Conservation (phyloP, 2,888 invertebrate genomes). For the Dasypolia templi region DNA sequence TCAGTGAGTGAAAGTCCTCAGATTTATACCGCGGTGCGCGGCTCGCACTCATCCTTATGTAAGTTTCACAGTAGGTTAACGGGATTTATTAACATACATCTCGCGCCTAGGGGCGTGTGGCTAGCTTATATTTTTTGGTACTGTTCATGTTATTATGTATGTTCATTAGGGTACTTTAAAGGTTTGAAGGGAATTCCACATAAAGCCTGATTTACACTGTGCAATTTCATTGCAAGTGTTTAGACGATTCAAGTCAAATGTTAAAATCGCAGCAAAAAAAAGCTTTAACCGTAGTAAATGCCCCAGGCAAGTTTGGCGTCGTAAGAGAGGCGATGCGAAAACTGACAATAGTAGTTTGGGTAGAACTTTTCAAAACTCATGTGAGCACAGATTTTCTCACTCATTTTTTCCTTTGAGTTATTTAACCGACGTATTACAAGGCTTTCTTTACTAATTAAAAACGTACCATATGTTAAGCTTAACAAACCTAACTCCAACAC, state of each 20-base stretch:
- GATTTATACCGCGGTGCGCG: slow-evolving; percentile 74
- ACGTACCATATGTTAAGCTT: background rate
- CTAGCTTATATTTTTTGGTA: slow-evolving; percentile 39
- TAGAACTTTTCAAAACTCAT: background rate
- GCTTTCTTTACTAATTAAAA: slow-evolving; percentile 7
- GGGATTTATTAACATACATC: slow-evolving; percentile 78
- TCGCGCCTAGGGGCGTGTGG: slow-evolving; percentile 56
- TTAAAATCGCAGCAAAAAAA: no score
- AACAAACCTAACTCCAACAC: slow-evolving; percentile 17
- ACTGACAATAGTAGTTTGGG: background rate
- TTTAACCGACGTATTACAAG: background rate
- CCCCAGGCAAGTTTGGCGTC: no score
- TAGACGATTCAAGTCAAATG: background rate
- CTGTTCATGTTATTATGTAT: slow-evolving; percentile 24
- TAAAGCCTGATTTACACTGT: background rate
- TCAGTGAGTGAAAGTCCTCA: slow-evolving; percentile 78
- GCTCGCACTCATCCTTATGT: slow-evolving; percentile 74
- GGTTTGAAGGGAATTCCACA: background rate
- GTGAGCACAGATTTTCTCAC: background rate
- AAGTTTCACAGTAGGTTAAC: slow-evolving; percentile 71
- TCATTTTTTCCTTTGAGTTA: background rate
- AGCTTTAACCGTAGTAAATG: background rate
- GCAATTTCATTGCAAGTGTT: background rate
- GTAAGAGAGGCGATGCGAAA: background rate
- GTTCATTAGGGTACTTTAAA: slow-evolving; percentile 12